Evolutionary conservation across 2,113 vertebrate genomes (phyloP).

Genomic region (Oreochromis tanganicae): DNA sequence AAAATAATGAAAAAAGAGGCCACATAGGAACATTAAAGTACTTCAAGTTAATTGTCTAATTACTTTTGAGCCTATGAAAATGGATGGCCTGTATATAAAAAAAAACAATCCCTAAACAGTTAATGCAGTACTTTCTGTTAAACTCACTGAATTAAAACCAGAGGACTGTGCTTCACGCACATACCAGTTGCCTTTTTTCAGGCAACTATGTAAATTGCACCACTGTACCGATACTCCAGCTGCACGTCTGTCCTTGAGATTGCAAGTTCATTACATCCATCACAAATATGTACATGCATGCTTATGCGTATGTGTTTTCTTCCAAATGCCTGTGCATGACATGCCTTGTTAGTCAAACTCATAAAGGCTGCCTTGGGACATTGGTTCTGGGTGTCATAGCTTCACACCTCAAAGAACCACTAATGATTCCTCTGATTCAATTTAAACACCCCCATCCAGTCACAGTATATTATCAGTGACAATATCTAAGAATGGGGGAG

Average conservation of each 20-base stretch:
- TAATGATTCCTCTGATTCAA: conserved; percentile 52
- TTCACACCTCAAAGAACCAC: conserved; percentile 37
- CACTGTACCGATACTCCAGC: not conserved
- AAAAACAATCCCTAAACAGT: not conserved
- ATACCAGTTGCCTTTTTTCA: not conserved
- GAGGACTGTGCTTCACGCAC: not conserved
- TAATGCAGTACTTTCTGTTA: not conserved
- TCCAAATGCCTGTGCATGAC: not conserved
- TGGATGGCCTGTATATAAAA: not conserved
- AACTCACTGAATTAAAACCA: not conserved
- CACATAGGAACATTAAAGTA: not conserved
- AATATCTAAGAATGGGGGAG: not conserved
- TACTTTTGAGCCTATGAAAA: not conserved
- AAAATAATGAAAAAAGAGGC: not conserved
- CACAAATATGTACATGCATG: not conserved
- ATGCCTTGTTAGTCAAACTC: conserved; percentile 36
- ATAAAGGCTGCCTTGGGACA: conserved; percentile 19
- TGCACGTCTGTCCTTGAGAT: not conserved
- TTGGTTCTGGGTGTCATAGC: conserved; percentile 10
- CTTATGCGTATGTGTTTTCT: not conserved
- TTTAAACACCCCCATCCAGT: conserved; percentile 7
- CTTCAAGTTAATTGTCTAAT: not conserved
- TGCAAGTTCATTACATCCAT: not conserved
- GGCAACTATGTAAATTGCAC: not conserved
- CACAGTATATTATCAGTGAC: not conserved